phyloP scores from a whole-genome alignment of 1,140 invertebrate genomes.

The Chrysoperla carnea region DNA sequence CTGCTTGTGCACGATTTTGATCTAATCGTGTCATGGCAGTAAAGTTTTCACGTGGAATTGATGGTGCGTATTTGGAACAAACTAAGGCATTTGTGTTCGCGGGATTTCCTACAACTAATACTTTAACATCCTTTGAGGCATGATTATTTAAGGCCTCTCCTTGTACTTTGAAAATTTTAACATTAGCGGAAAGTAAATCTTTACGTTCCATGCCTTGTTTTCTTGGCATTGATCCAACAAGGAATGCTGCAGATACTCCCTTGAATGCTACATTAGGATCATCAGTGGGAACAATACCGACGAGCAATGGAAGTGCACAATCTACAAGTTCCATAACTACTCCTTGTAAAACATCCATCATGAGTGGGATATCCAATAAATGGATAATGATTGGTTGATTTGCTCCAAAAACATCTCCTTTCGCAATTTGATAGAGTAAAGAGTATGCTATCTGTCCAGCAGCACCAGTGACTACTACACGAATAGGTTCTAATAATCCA shows the following conservation, averaged over 20 bases:
- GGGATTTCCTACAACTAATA: conserved; percentile 96
- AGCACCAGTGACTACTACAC: conserved; percentile 93
- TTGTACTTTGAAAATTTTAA: conserved; percentile 95
- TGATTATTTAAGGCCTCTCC: conserved; percentile 84
- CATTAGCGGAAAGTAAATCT: conserved; percentile 88
- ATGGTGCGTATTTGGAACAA: conserved; percentile 91
- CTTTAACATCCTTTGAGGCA: conserved; percentile 90
- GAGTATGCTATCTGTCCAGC: conserved; percentile 99
- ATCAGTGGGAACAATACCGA: conserved; percentile 70
- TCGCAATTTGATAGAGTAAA: conserved; percentile 80
- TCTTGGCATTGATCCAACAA: conserved; percentile 97
- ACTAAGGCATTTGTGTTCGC: conserved; percentile 98
- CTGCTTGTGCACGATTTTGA: conserved; percentile 87
- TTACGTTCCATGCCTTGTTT: conserved; percentile 98
- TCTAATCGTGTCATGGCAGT: conserved; percentile 96
- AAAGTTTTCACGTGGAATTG: conserved; percentile 93
- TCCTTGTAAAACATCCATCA: conserved; percentile 88
- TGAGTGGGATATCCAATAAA: conserved; percentile 86
- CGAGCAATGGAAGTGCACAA: conserved; percentile 82
- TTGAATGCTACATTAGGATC: conserved; percentile 84
- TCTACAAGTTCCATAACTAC: conserved; percentile 96
- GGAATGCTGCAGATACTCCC: conserved; percentile 92
- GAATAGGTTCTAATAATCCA: conserved; percentile 44
- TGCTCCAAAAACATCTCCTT: conserved; percentile 90
- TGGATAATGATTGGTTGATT: conserved; percentile 79